phyloP scores from a whole-genome alignment of 2,888 invertebrate species.

The Patella pellucida region DNA sequence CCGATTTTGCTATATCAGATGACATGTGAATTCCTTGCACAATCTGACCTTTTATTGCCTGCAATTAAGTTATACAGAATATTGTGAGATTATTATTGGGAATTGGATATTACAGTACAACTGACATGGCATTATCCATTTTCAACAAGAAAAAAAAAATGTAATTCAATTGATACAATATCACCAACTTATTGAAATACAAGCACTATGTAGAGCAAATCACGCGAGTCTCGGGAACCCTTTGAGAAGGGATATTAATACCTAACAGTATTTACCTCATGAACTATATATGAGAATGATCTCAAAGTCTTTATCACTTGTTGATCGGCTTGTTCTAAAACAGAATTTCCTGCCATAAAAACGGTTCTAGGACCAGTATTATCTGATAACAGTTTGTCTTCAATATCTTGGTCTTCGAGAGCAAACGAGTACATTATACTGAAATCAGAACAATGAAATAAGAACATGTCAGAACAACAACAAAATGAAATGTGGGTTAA shows the following conservation, averaged over 20 bases:
- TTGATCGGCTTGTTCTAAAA: constrained; percentile 31
- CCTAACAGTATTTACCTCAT: constrained; percentile 26
- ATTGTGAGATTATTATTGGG: not conserved
- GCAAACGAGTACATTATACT: constrained; percentile 35
- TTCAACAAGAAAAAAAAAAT: too few species aligned
- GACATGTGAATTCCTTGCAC: constrained; percentile 35
- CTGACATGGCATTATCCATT: too few species aligned
- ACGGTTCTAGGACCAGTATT: constrained; percentile 41
- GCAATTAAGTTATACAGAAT: constrained; percentile 17
- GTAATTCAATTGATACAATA: too few species aligned
- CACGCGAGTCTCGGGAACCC: too few species aligned
- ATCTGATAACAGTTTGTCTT: constrained; percentile 23
- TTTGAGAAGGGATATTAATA: too few species aligned
- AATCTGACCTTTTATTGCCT: constrained; percentile 52
- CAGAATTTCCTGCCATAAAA: constrained; percentile 44
- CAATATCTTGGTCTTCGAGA: constrained; percentile 16
- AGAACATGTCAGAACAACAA: not conserved
- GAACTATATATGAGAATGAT: constrained; percentile 26
- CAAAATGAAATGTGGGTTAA: too few species aligned
- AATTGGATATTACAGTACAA: too few species aligned
- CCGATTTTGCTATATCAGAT: constrained; percentile 32
- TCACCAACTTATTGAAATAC: too few species aligned
- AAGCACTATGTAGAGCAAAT: too few species aligned
- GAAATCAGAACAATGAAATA: constrained; percentile 18
- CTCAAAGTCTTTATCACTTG: constrained; percentile 32